Conservation (phyloP, 2,113 vertebrate genomes). For the Smithornis capensis region DNA sequence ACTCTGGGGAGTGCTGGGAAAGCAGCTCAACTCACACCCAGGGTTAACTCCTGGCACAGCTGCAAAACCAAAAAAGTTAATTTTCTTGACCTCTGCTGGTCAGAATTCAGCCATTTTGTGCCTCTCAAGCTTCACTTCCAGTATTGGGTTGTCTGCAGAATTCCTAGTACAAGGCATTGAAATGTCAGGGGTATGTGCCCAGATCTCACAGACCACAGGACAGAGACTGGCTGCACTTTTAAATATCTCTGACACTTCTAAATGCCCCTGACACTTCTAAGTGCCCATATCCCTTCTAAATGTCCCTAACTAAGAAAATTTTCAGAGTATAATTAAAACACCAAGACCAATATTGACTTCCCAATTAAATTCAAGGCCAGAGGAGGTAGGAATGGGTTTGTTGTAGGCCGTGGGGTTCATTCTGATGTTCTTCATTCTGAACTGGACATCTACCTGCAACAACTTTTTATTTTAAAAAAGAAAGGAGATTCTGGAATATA, state of each 20-base stretch:
- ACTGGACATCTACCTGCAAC: not conserved
- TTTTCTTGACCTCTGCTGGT: not conserved
- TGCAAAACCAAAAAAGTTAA: not conserved
- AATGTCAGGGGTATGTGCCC: not conserved
- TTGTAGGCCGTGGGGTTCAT: not conserved
- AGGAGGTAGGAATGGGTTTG: not conserved
- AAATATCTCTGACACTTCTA: not conserved
- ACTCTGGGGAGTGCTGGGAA: not conserved
- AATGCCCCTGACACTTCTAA: not conserved
- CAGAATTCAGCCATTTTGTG: not conserved
- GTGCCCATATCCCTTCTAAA: not conserved
- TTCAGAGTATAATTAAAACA: not conserved
- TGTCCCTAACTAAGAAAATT: not conserved
- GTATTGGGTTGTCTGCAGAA: conserved; percentile 11
- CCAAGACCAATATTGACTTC: not conserved
- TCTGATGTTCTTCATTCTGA: not conserved
- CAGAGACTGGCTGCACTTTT: not conserved
- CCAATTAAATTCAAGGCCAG: not conserved
- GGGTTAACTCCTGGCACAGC: not conserved
- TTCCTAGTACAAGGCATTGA: conserved; percentile 35
- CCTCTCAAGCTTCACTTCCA: not conserved
- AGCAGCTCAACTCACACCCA: not conserved
- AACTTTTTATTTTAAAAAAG: not conserved
- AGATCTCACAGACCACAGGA: conserved; percentile 24
- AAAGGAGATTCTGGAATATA: not conserved